phyloP scores from a whole-genome alignment of 2,888 invertebrate genomes.

The Aquatica leii region DNA sequence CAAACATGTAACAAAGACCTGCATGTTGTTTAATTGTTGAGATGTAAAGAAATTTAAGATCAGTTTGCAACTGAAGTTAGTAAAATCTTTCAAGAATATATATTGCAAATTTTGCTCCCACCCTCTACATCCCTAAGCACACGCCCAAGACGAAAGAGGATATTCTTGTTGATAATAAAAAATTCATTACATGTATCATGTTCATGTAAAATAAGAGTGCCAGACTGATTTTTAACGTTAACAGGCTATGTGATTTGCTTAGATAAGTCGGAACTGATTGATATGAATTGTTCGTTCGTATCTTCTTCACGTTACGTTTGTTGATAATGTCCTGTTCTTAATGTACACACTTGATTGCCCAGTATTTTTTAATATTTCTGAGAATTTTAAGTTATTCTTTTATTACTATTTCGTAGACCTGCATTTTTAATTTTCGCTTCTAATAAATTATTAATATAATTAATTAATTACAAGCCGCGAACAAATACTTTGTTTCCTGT shows the following conservation, averaged over 20 bases:
- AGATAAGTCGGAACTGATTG: conserved; percentile 52
- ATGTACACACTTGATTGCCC: conserved; percentile 25
- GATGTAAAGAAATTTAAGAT: conserved; percentile 18
- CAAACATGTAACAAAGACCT: conserved; percentile 33
- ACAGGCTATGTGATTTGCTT: conserved; percentile 54
- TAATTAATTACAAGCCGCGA: no score
- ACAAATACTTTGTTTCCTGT: no score
- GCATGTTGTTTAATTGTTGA: conserved; percentile 27
- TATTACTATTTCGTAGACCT: conserved; percentile 13
- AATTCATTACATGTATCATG: conserved; percentile 53
- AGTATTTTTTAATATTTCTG: conserved; percentile 23
- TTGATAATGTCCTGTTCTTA: conserved; percentile 32
- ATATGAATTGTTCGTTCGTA: conserved; percentile 47
- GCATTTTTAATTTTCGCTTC: conserved; percentile 8
- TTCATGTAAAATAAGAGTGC: conserved; percentile 57
- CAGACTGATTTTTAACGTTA: conserved; percentile 56
- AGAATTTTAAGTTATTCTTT: conserved; percentile 29
- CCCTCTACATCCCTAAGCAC: conserved; percentile 46
- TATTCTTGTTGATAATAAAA: conserved; percentile 50
- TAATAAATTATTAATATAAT: no score
- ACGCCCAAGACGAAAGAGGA: conserved; percentile 48
- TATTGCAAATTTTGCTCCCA: conserved; percentile 50
- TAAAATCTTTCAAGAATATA: conserved; percentile 45
- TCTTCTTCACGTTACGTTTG: conserved; percentile 43
- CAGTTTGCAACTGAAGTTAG: conserved; percentile 28